Evolutionary conservation across 2,888 invertebrate species (phyloP).

Genomic region (Epiblema foenella): DNA sequence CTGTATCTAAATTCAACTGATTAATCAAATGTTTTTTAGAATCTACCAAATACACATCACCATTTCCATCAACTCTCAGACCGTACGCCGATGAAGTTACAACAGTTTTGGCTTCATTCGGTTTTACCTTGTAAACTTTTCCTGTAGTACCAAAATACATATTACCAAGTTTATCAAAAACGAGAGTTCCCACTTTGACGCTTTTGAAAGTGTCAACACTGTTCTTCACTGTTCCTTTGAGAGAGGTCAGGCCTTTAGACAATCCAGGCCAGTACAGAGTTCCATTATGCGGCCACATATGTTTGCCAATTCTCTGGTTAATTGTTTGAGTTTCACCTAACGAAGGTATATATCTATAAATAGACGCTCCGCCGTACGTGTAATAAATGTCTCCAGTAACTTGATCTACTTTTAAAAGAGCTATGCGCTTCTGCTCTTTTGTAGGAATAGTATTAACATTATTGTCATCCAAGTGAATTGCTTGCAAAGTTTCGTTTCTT

Average conservation of each 20-base stretch:
- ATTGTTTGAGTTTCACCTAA: neutral
- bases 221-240: neutral
- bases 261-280: slow-evolving; percentile 11
- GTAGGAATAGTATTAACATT: neutral
- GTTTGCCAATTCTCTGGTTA: neutral
- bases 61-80: slow-evolving; percentile 10
- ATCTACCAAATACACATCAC: slow-evolving; percentile 9
- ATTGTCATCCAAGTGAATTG: neutral
- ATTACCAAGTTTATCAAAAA: slow-evolving; percentile 16
- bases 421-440: neutral
- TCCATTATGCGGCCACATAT: slow-evolving; percentile 2
- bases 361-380: neutral
- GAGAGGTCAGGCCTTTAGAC: neutral
- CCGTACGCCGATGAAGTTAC: neutral
- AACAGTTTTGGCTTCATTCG: slow-evolving; percentile 5
- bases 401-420: slow-evolving; percentile 1
- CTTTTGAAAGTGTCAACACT: neutral
- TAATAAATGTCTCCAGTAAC: slow-evolving; percentile 6
- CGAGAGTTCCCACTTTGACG: neutral
- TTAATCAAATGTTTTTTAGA: slow-evolving; percentile 3
- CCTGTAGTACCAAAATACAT: neutral
- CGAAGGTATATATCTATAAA: slow-evolving; percentile 2
- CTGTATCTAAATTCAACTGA: slow-evolving; percentile 3
- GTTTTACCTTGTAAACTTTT: slow-evolving; percentile 2
- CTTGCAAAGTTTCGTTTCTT: neutral